Evolutionary conservation across 1,140 invertebrate species (phyloP).

Genomic region (Latrodectus geometricus): DNA sequence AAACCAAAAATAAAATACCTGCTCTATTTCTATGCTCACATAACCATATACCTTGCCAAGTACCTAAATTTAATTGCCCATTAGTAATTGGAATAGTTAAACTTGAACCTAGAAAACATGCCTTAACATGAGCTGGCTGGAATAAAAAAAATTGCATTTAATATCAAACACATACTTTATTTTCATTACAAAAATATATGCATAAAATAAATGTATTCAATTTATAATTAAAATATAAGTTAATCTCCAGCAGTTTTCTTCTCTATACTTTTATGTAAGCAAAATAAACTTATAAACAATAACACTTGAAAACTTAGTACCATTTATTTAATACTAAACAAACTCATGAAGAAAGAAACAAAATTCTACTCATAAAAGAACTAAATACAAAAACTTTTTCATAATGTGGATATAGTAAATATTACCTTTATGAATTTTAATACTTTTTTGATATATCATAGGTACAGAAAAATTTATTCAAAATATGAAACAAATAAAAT

Average conservation of each 20-base stretch:
- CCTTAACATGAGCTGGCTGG: slow-evolving; percentile 96
- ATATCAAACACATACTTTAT: neutral
- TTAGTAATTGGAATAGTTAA: slow-evolving; percentile 95
- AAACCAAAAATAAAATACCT: slow-evolving; percentile 61
- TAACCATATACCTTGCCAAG: slow-evolving; percentile 97
- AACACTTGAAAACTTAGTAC: too few species aligned
- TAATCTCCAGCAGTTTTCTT: neutral
- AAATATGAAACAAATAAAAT: too few species aligned
- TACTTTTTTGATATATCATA: too few species aligned
- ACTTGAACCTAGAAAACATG: slow-evolving; percentile 93
- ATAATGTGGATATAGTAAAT: too few species aligned
- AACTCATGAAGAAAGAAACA: too few species aligned
- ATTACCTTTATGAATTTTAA: too few species aligned
- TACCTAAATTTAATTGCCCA: slow-evolving; percentile 92
- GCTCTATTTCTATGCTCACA: slow-evolving; percentile 95
- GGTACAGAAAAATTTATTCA: too few species aligned
- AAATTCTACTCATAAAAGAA: too few species aligned
- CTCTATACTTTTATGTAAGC: neutral
- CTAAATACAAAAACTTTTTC: too few species aligned
- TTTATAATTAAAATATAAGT: neutral
- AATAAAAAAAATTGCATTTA: neutral
- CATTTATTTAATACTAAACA: too few species aligned
- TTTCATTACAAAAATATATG: neutral
- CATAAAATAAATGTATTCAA: neutral
- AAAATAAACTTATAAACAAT: too few species aligned